phyloP scores from a whole-genome alignment of 2,888 invertebrate genomes.

The Alloplasta piceator region DNA sequence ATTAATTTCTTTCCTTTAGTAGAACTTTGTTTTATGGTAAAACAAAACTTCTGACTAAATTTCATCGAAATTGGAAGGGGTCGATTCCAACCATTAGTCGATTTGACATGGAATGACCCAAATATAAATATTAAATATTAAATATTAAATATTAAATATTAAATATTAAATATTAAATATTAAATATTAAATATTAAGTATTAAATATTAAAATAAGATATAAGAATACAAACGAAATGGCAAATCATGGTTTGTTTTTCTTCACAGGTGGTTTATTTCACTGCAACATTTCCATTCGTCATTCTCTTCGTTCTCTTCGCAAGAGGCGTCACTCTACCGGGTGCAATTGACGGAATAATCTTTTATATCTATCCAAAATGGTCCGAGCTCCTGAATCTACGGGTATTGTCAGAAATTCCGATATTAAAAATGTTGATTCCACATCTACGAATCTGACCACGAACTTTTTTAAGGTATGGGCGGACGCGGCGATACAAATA shows the following conservation, averaged over 20 bases:
- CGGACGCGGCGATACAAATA: conserved; percentile 96
- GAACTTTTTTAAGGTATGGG: conserved; percentile 89
- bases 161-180: too few species aligned
- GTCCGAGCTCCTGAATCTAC: conserved; percentile 89
- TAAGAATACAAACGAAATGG: conserved; percentile 1
- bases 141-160: too few species aligned
- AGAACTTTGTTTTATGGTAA: too few species aligned
- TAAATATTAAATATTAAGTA: too few species aligned
- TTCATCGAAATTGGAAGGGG: too few species aligned
- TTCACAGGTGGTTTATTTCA: conserved; percentile 90
- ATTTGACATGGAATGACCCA: too few species aligned
- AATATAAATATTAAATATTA: too few species aligned
- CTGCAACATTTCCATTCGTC: conserved; percentile 92
- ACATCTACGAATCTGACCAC: neutral
- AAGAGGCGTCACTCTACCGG: conserved; percentile 92
- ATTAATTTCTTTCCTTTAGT: too few species aligned
- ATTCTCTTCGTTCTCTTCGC: conserved; percentile 89
- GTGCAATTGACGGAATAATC: conserved; percentile 89
- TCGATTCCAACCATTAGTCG: too few species aligned
- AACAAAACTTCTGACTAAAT: too few species aligned
- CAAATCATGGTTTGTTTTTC: conserved; percentile 61
- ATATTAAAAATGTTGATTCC: too few species aligned
- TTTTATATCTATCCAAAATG: conserved; percentile 93
- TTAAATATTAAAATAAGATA: too few species aligned
- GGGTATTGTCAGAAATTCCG: conserved; percentile 83